phyloP scores from a whole-genome alignment of 2,888 invertebrate genomes.

The Metacarcinus magister region DNA sequence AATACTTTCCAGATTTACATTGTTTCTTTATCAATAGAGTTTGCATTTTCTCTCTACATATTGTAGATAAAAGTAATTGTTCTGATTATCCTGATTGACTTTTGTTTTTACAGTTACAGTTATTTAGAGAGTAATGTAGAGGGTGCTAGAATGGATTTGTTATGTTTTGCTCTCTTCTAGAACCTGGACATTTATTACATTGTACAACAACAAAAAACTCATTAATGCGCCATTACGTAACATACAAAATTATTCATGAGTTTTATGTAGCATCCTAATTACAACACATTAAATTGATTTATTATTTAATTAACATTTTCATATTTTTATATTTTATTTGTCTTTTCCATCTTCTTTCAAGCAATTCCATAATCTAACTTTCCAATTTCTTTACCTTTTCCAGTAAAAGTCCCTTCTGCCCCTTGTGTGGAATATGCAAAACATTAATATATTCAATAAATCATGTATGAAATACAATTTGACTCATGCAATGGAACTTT shows the following conservation, averaged over 20 bases:
- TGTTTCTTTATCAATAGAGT: constrained; percentile 62
- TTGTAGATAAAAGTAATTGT: constrained; percentile 50
- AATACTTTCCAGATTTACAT: constrained; percentile 67
- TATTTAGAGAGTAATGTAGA: constrained; percentile 68
- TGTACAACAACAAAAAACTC: constrained; percentile 45
- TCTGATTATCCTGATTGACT: constrained; percentile 40
- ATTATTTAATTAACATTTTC: constrained; percentile 42
- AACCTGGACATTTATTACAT: constrained; percentile 58
- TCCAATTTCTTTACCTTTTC: constrained; percentile 31
- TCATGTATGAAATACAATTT: constrained; percentile 44
- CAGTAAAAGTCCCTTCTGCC: constrained; percentile 32
- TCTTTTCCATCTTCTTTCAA: constrained; percentile 42
- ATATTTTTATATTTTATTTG: constrained; percentile 52
- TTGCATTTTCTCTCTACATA: constrained; percentile 72
- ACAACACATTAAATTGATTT: constrained; percentile 60
- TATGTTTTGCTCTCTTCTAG: constrained; percentile 69
- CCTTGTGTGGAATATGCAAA: constrained; percentile 68
- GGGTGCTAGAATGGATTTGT: constrained; percentile 55
- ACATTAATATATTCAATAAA: neutral
- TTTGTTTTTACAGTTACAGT: constrained; percentile 66
- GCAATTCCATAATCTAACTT: constrained; percentile 57
- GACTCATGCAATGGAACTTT: neutral
- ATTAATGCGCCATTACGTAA: constrained; percentile 49
- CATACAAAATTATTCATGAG: constrained; percentile 52
- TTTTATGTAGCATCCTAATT: constrained; percentile 63